Base-by-base conservation (phyloP, 2,888 invertebrate genomes). In the Pecten maximus region DNA sequence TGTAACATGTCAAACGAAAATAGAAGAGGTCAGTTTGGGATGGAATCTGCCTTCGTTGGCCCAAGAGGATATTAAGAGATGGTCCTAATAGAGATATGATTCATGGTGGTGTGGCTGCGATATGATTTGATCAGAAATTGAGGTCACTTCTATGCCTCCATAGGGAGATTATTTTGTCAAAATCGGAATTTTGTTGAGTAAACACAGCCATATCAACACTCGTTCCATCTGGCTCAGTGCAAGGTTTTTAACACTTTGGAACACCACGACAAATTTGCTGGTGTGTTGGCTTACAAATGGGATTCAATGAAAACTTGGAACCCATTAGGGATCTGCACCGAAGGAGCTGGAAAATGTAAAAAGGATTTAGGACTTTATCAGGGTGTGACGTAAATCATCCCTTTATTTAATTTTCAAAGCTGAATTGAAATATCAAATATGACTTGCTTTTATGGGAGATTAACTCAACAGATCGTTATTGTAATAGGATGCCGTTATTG, bases 101-200 rank as follows among this genome's bases (percentile, higher is more conserved):
- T 74, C 74, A 74, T 74, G 74, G 74, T 0, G 35, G 74, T 74
- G 8, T 74, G 35, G 74, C 15, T 15, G 74, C 6, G 74, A 74
- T 74, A 74, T 74, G 74, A 74, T 74, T 74, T 74, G 74, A 74
- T 74, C 74, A 74, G 74, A 35, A 74, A 74, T 74, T 74, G 74
- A 74, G 74, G 74, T 74, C 74, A 74, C 74, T 74, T 35, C 74
- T 74, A 15, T 35, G 28, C 35, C 74, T 74, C 74, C 35, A 28
- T 74, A 35, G 74, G 74, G 74, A 74, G 74, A 74, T 74, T 74
- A 74, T 74, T 74, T 74, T 74, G 74, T 74, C 74, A 74, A 74
- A 74, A 35, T 74, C 35, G 35, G 74, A 74, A 74, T 74, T 74
- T 28, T 35, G 74, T 74, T 35, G 74, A 74, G 10, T 35, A 74